Evolutionary conservation across 1,140 invertebrate genomes (phyloP).

Genomic region (Neoseiulus cucumeris): DNA sequence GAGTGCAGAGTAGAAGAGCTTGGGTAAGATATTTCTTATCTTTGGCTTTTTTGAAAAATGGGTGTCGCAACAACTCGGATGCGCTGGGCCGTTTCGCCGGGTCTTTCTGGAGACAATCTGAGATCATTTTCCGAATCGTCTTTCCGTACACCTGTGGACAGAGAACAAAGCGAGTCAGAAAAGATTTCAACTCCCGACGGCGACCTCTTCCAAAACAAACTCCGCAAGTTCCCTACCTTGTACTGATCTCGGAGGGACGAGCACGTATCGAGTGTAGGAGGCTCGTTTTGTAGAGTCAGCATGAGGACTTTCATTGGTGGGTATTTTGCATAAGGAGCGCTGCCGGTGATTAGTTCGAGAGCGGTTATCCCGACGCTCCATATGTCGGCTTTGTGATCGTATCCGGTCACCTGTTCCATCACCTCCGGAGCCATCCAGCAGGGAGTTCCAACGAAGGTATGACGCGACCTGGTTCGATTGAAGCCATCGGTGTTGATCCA

Average conservation of each 20-base stretch:
- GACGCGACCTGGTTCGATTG: constrained; percentile 78
- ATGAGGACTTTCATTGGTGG: constrained; percentile 97
- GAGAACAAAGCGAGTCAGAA: neutral
- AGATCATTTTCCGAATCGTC: constrained; percentile 85
- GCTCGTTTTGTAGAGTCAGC: constrained; percentile 93
- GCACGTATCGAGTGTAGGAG: constrained; percentile 81
- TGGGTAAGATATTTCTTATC: neutral
- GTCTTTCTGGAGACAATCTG: constrained; percentile 85
- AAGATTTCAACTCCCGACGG: too few relatives aligned
- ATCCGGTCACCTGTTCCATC: constrained; percentile 96
- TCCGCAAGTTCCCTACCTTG: constrained; percentile 39
- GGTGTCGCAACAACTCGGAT: constrained; percentile 89
- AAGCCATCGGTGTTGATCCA: constrained; percentile 75
- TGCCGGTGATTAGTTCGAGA: constrained; percentile 95
- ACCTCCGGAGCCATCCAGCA: constrained; percentile 99
- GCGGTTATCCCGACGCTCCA: constrained; percentile 99
- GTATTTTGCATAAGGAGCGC: constrained; percentile 95
- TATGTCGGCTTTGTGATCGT: constrained; percentile 99
- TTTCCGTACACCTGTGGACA: constrained; percentile 50
- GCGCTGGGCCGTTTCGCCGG: constrained; percentile 82
- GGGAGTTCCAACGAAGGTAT: constrained; percentile 91
- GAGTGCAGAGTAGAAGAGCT: neutral
- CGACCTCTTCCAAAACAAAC: too few relatives aligned
- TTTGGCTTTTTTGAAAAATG: constrained; percentile 97
- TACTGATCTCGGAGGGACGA: constrained; percentile 95